These are phyloP conservation scores for Alosa sapidissima DNA, from an alignment of 2,797 vertebrate genomes.

Conservation along the genomic window DNA sequence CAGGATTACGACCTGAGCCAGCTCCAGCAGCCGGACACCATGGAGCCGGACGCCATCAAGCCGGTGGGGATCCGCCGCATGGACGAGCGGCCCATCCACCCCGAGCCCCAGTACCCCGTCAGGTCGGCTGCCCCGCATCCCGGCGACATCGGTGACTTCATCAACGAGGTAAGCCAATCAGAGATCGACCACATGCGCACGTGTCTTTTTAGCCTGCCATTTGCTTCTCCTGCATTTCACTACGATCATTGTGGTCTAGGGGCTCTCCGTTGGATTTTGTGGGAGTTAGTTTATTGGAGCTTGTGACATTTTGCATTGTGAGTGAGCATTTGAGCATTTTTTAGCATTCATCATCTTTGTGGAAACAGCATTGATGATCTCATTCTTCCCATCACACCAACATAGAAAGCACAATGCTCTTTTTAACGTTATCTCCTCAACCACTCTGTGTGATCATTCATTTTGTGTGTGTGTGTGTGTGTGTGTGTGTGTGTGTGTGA, in stretches of 20 bases:
- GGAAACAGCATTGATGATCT: neutral
- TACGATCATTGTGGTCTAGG: neutral
- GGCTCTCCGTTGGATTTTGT: neutral
- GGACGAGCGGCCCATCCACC: conserved; percentile 94
- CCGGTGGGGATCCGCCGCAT: conserved; percentile 91
- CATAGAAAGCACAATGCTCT: neutral
- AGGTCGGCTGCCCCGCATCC: conserved; percentile 95
- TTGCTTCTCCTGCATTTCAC: neutral
- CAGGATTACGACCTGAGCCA: conserved; percentile 99
- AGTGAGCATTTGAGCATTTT: neutral
- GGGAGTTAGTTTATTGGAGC: too few species aligned
- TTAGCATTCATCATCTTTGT: neutral
- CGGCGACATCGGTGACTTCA: conserved; percentile 98
- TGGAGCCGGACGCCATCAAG: conserved; percentile 92
- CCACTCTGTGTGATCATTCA: neutral
- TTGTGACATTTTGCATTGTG: neutral
- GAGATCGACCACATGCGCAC: neutral
- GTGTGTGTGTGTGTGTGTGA: too few species aligned
- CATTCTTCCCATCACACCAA: neutral
- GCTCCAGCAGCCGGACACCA: conserved; percentile 94
- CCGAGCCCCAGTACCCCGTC: conserved; percentile 94
- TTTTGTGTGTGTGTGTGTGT: too few species aligned
- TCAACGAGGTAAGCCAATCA: conserved; percentile 86
- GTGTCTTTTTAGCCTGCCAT: neutral
- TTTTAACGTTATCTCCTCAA: neutral